Base-by-base conservation (phyloP, 2,888 invertebrate species). In the Ophioninae sp. region DNA sequence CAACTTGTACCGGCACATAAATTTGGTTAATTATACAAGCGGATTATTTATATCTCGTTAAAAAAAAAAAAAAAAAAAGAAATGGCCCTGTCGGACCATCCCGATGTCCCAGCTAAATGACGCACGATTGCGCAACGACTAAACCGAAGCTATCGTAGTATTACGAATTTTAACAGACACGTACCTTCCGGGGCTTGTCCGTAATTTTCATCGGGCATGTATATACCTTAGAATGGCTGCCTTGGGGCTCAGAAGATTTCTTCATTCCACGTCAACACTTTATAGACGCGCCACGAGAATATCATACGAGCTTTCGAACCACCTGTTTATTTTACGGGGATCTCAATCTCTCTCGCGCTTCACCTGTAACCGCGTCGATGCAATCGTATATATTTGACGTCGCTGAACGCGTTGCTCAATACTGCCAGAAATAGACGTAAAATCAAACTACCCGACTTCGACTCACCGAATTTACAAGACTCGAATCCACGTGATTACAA, bases 111-210 rank as follows among this genome's bases (percentile, higher is more conserved):
- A 59, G 64, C 65, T 79, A 64, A 30, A 79, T 69, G 58, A 74
- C n/a, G 72, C 64, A 37, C 9, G 51, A 59, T 82, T 82, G 68
- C 79, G 79, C 59, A 82, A 82, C 51, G 7, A 22, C 22, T 20
- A 44, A 41, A 20, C 41, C 58, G 44, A 64, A 41, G 74, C 59
- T 58, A 61, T 22, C 59, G 67, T 82, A 23, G 58, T 58, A 71
- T 71, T 69, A 78, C 64, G n/a, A 82, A 75, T 79, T 75, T 75
- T 72, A 30, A 74, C 69, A 82, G 78, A 41, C 78, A 64, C 74
- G 69, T 64, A 58, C 74, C 78, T 74, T 63, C 68, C 41, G 78
- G 69, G 39, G 6, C 51, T 68, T 13, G 10, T 5, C 23, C 17
- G 41, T 56, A 58, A 71, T 77, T 73, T 20, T 68, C 41, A 79